Conservation (phyloP, 2,797 vertebrate genomes). For the Betta splendens region DNA sequence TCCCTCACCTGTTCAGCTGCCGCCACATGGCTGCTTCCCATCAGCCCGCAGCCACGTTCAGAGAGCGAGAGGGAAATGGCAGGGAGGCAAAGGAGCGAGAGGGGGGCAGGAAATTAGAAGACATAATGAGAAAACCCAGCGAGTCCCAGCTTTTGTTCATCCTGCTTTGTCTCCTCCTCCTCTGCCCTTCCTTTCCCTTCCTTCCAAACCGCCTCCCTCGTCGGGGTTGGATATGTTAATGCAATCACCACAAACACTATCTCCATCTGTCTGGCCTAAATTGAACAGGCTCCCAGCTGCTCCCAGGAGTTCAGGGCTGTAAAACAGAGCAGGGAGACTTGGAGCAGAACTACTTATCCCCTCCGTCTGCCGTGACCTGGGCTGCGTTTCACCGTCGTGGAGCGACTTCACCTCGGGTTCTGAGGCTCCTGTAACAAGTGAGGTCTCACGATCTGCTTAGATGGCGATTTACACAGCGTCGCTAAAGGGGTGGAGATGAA, state of each 20-base stretch:
- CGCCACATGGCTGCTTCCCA: conserved; percentile 41
- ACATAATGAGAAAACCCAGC: conserved; percentile 54
- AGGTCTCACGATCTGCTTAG: background rate
- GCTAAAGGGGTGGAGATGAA: no score
- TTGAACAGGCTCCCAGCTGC: conserved; percentile 76
- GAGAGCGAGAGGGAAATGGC: conserved; percentile 4
- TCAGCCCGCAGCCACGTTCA: conserved; percentile 45
- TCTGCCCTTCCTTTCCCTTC: conserved; percentile 34
- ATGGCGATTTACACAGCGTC: background rate
- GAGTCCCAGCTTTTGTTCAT: conserved; percentile 53
- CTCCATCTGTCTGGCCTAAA: conserved; percentile 80
- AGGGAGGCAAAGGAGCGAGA: no score
- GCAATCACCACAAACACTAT: conserved; percentile 78
- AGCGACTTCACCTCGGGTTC: conserved; percentile 10
- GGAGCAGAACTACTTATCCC: conserved; percentile 44
- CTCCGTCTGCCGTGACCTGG: conserved; percentile 18
- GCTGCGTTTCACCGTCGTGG: conserved; percentile 9
- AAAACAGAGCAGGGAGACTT: conserved; percentile 55
- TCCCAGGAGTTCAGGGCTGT: conserved; percentile 67
- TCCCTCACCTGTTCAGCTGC: conserved; percentile 57
- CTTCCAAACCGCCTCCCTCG: conserved; percentile 52
- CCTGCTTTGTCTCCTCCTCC: conserved; percentile 56
- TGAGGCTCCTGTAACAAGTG: background rate
- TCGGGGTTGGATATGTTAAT: conserved; percentile 77
- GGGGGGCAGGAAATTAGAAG: conserved; percentile 12